Evolutionary conservation across 2,888 invertebrate genomes (phyloP).

Genomic region (Drosophila acutilabella): DNA sequence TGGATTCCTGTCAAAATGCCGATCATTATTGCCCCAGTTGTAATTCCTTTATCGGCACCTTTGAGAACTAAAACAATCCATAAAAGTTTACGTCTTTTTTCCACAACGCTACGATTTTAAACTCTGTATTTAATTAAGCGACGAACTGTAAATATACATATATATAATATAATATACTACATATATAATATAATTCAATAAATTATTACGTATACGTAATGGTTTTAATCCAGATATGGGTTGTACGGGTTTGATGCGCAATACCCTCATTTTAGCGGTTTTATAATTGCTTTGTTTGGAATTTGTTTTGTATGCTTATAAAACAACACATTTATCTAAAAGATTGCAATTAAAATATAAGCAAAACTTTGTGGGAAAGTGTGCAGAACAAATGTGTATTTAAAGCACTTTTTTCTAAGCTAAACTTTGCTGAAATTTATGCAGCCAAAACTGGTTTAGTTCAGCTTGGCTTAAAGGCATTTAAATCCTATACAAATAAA

Average conservation of each 20-base stretch:
- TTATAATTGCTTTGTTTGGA: no score
- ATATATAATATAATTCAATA: background rate
- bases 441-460: background rate
- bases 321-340: no score
- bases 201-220: background rate
- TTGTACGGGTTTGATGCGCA: background rate
- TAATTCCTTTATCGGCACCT: constrained; percentile 86
- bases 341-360: no score
- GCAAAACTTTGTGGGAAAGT: no score
- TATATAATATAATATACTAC: background rate
- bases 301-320: no score
- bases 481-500: background rate
- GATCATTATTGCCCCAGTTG: constrained; percentile 88
- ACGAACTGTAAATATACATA: constrained; percentile 36
- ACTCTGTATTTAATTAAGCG: constrained; percentile 9
- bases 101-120: background rate
- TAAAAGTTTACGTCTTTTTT: background rate
- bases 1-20: constrained; percentile 86
- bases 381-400: no score
- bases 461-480: background rate
- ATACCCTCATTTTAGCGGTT: no score
- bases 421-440: background rate
- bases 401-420: no score
- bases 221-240: background rate
- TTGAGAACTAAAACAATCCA: constrained; percentile 66